Percentiles rank a stretch among this genome's conserved stretches.
Evolutionary conservation across 1,140 invertebrate genomes (phyloP).

Genomic region (Apis florea): DNA sequence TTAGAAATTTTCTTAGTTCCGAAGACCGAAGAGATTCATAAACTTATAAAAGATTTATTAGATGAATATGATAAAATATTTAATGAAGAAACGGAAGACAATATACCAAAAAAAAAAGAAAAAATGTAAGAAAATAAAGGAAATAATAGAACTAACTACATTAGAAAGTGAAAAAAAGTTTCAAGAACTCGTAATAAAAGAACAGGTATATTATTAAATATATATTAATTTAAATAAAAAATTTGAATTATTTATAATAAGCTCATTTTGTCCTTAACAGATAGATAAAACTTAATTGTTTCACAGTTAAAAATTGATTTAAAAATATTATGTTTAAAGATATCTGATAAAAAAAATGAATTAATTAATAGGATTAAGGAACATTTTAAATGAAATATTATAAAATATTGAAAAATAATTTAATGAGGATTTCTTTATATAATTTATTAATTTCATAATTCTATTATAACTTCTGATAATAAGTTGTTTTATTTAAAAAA

Average conservation of each 20-base stretch:
- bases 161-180: not conserved
- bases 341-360: slow-evolving; percentile 13
- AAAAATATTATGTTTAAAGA: not conserved
- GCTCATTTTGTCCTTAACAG: not conserved
- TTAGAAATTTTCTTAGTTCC: slow-evolving; percentile 29
- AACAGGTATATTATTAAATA: not conserved
- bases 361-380: slow-evolving; percentile 14
- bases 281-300: not conserved
- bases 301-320: not conserved
- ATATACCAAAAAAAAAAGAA: slow-evolving; percentile 16
- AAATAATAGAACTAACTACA: not conserved
- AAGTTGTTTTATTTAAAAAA: too few relatives aligned
- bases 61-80: slow-evolving; percentile 9
- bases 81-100: not conserved
- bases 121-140: not conserved
- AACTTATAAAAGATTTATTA: not conserved
- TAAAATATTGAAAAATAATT: not conserved
- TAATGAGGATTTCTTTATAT: too few relatives aligned
- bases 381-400: not conserved
- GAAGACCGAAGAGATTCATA: not conserved
- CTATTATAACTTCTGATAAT: too few relatives aligned
- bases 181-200: not conserved
- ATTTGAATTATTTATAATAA: not conserved
- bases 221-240: not conserved
- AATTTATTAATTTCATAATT: too few relatives aligned